Evolutionary conservation across 2,888 invertebrate genomes (phyloP).

Genomic region (Hydraecia micacea): DNA sequence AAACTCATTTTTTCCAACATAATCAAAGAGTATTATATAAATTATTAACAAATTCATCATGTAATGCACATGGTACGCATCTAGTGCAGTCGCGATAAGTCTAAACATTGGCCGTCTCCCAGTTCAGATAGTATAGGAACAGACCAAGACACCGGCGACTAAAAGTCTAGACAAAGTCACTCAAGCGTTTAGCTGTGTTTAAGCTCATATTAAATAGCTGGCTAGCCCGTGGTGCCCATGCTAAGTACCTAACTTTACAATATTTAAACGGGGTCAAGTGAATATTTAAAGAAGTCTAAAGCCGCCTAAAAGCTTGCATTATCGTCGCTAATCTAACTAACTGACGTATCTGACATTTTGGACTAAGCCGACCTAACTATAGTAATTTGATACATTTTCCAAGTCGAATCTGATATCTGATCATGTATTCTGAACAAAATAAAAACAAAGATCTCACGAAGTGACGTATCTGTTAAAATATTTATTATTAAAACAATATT

Average conservation of each 20-base stretch:
- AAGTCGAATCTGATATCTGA: no score
- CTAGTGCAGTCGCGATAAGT: constrained; percentile 17
- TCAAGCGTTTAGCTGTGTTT: constrained; percentile 49
- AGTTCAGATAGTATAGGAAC: constrained; percentile 36
- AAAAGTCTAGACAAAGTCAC: constrained; percentile 62
- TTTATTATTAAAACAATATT: no score
- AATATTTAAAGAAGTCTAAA: constrained; percentile 10
- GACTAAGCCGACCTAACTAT: no score
- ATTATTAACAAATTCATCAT: neutral
- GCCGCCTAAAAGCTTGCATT: neutral
- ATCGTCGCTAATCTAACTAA: no score
- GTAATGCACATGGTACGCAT: constrained; percentile 9
- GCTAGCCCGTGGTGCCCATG: constrained; percentile 18
- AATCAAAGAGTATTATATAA: neutral
- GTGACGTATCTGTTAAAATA: no score
- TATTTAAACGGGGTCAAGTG: constrained; percentile 29
- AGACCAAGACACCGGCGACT: constrained; percentile 51
- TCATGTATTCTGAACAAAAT: no score
- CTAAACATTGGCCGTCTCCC: constrained; percentile 48
- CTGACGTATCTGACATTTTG: no score
- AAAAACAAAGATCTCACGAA: no score
- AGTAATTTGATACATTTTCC: no score
- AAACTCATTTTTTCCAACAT: neutral
- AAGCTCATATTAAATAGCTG: constrained; percentile 49
- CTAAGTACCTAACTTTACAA: constrained; percentile 8